phyloP scores from a whole-genome alignment of 2,797 vertebrate species.

The Moxostoma hubbsi region DNA sequence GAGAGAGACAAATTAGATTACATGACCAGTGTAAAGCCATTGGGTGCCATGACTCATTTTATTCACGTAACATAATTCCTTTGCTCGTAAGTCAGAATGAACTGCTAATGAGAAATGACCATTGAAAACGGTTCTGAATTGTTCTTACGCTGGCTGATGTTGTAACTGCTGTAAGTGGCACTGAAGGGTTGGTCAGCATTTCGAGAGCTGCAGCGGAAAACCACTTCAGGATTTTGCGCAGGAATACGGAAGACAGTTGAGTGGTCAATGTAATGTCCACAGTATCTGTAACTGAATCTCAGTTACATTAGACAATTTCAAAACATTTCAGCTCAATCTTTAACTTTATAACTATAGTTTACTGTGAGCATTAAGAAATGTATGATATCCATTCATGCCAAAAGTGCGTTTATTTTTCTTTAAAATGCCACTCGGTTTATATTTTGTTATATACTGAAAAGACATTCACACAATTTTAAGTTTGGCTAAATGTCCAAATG shows the following conservation, averaged over 20 bases:
- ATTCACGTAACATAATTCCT: not conserved
- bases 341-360: too few species aligned
- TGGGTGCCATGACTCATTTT: conserved; percentile 5
- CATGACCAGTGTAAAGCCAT: not conserved
- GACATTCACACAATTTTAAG: too few species aligned
- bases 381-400: too few species aligned
- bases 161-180: conserved; percentile 88
- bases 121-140: conserved; percentile 9
- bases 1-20: not conserved
- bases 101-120: not conserved
- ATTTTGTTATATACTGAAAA: too few species aligned
- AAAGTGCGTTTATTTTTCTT: too few species aligned
- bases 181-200: conserved; percentile 82
- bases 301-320: not conserved
- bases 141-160: conserved; percentile 89
- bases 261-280: conserved; percentile 88
- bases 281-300: conserved; percentile 79
- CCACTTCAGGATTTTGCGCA: conserved; percentile 75
- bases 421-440: too few species aligned
- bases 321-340: not conserved
- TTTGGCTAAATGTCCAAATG: too few species aligned
- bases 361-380: too few species aligned
- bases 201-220: conserved; percentile 89
- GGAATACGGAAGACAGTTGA: conserved; percentile 86
- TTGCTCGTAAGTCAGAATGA: not conserved